phyloP scores from a whole-genome alignment of 1,140 invertebrate species.

The Tyrophagus putrescentiae region DNA sequence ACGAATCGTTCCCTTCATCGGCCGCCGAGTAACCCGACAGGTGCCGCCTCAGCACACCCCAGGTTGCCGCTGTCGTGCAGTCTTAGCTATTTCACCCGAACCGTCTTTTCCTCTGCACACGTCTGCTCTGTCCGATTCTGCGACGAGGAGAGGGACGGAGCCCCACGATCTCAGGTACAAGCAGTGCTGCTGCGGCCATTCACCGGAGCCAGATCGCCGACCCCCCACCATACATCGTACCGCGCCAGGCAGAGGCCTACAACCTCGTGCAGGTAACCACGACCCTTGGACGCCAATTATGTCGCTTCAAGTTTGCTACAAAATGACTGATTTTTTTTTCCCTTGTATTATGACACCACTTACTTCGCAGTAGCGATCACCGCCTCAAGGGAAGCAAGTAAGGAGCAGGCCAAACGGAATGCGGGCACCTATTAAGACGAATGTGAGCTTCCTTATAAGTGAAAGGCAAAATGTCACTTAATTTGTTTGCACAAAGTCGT shows the following conservation, averaged over 20 bases:
- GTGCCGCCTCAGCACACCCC: constrained; percentile 98
- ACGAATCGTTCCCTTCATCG: no score
- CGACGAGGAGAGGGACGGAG: constrained; percentile 99
- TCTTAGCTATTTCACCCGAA: constrained; percentile 99
- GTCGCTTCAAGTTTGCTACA: not conserved
- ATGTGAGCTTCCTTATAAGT: no score
- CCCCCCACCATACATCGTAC: constrained; percentile 98
- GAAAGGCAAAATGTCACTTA: no score
- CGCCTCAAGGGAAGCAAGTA: constrained; percentile 92
- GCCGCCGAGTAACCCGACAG: no score
- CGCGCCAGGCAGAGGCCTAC: constrained; percentile 97
- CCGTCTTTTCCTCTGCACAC: constrained; percentile 94
- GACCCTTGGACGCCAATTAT: no score
- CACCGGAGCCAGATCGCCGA: constrained; percentile 97
- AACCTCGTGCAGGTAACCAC: constrained; percentile 97
- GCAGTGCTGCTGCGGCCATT: constrained; percentile 95
- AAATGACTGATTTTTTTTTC: constrained; percentile 32
- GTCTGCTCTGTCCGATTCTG: constrained; percentile 88
- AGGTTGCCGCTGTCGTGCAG: constrained; percentile 98
- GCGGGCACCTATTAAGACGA: constrained; percentile 37
- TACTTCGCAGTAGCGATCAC: constrained; percentile 80
- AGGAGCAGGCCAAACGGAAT: constrained; percentile 88
- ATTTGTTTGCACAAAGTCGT: no score
- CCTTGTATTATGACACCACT: constrained; percentile 30
- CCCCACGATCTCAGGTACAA: constrained; percentile 97